Percentiles rank a stretch among this genome's conserved stretches.
Conservation (phyloP, 2,113 vertebrate species). For the Tychaedon coryphoeus region DNA sequence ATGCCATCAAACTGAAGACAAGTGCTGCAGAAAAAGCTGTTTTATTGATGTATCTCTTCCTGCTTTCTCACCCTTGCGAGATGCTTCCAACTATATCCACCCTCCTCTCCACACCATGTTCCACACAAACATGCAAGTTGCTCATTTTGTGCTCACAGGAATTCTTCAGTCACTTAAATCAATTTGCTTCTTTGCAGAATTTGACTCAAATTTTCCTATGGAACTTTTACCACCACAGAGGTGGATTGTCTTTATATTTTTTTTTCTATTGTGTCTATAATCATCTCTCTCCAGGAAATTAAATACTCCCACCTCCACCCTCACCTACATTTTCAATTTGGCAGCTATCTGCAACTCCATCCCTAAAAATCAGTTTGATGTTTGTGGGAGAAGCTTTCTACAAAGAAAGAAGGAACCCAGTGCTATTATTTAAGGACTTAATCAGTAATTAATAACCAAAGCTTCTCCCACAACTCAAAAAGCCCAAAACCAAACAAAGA, state of each 20-base stretch:
- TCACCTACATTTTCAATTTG: neutral
- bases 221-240: neutral
- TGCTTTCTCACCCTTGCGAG: neutral
- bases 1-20: neutral
- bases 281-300: conserved; percentile 1
- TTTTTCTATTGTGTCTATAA: neutral
- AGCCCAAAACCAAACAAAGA: neutral
- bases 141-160: neutral
- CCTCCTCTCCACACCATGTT: neutral
- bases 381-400: neutral
- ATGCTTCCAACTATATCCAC: neutral
- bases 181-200: neutral
- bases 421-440: neutral
- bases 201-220: neutral
- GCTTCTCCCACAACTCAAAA: neutral
- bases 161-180: neutral
- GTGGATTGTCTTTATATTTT: neutral
- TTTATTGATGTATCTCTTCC: neutral
- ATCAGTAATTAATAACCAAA: conserved; percentile 29
- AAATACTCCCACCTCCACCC: neutral
- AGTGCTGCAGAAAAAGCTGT: neutral
- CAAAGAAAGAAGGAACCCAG: neutral
- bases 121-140: neutral
- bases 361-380: conserved; percentile 2
- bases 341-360: neutral